Evolutionary conservation across 2,797 vertebrate genomes (phyloP), one percentile per base, ranked within the genome.

Genomic region (Acrossocheilus wenchowensis): DNA sequence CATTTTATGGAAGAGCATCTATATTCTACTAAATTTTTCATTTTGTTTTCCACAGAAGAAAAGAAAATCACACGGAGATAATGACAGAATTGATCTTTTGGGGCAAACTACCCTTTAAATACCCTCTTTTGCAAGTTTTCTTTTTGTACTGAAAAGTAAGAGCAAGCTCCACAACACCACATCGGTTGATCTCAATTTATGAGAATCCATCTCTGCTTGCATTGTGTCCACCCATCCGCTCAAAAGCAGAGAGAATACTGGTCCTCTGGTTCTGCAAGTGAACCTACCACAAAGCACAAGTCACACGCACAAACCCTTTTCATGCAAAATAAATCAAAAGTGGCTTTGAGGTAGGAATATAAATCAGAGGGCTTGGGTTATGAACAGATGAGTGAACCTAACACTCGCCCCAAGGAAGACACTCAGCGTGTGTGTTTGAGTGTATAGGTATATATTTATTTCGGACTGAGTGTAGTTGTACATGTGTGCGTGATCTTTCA

Each of bases 321-420:
- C 82, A 87, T 90, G 80, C 84, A 86, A 92, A 91, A 93, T 88
- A 88, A 92, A 93, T 91, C 86, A 90, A 88, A 88, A 86, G 12
- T 34, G 81, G 86, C 91, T 90, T 81, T 90, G 73, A 90, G 87
- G 86, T 87, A 66, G 81, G 75, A 86, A 87, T 87, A 91, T 89
- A 85, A 87, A 87, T 90, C 71, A 71, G 83, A 83, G 41, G 72
- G 84, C 77, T 85, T 34, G 75, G 85, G 82, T 78, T 83, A 72
- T 84, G 87, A 71, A 87, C 90, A 91, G 78, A 81, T 73, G 78
- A 41, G 10, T 86, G 57, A 81, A 81, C 85, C 85, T 62, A 86
- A 86, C 54, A 73, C 78, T 60, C 15, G 60, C 71, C 73, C 43
- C 17, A 68, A 78, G 68, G 50, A 68, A 82, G n/a, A 57, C 36